Conservation (phyloP, 1,140 invertebrate species). For the Drosophila lacteicornis region DNA sequence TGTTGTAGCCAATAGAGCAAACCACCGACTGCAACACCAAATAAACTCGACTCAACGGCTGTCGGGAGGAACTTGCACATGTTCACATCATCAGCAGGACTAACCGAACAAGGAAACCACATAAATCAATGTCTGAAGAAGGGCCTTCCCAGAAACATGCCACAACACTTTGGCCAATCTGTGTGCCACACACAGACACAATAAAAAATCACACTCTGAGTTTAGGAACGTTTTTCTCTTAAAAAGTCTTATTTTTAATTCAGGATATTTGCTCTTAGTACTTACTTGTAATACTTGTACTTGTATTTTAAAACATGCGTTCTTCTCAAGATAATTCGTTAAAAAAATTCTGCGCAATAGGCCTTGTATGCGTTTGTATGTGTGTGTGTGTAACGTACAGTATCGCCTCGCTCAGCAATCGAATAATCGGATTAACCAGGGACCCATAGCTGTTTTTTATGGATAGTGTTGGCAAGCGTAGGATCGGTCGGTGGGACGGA, state of each 20-base stretch:
- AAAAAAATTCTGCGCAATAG: background rate
- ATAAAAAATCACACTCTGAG: background rate
- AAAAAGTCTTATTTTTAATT: background rate
- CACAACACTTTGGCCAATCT: constrained; percentile 29
- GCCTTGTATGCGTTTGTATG: background rate
- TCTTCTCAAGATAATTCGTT: background rate
- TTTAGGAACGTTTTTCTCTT: background rate
- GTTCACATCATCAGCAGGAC: constrained; percentile 30
- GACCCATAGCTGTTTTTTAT: background rate
- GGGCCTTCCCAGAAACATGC: constrained; percentile 8
- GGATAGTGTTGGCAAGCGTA: background rate
- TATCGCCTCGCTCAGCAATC: background rate
- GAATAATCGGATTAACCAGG: constrained; percentile 7
- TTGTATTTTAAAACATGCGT: too few species aligned
- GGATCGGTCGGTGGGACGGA: background rate
- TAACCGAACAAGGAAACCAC: constrained; percentile 61
- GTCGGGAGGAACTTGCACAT: constrained; percentile 6
- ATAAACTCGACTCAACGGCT: constrained; percentile 25
- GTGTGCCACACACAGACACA: constrained; percentile 8
- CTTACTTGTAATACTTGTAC: background rate
- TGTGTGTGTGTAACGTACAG: background rate
- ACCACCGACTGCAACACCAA: constrained; percentile 46
- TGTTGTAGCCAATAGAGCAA: constrained; percentile 57
- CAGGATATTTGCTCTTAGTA: background rate
- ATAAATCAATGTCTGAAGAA: constrained; percentile 72